Conservation (phyloP, 2,888 invertebrate species). For the Tanaodytes sp. region DNA sequence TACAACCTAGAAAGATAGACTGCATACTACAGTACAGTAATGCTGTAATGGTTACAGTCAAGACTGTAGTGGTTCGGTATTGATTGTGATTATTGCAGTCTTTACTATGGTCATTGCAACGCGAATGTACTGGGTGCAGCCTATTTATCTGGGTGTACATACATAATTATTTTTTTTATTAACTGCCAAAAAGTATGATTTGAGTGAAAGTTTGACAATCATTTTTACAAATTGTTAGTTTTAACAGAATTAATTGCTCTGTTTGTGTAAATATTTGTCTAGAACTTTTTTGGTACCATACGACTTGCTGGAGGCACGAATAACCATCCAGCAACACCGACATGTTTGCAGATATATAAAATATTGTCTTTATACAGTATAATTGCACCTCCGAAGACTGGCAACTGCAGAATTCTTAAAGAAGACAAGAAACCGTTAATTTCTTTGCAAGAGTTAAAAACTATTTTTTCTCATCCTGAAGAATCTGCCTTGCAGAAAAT, state of each 20-base stretch:
- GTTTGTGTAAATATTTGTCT: slow-evolving; percentile 7
- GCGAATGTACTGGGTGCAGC: too few relatives aligned
- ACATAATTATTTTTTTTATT: too few relatives aligned
- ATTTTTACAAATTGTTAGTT: neutral
- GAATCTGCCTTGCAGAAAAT: slow-evolving; percentile 10
- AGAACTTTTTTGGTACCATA: slow-evolving; percentile 32
- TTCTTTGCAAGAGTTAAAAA: slow-evolving; percentile 18
- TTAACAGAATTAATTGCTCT: slow-evolving; percentile 2
- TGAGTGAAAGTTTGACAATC: neutral
- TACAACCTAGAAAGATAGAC: too few relatives aligned
- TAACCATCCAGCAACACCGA: slow-evolving; percentile 32
- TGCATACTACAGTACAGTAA: too few relatives aligned
- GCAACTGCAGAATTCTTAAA: slow-evolving; percentile 27
- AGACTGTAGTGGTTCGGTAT: too few relatives aligned
- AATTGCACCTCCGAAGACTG: slow-evolving; percentile 19
- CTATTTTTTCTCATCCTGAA: slow-evolving; percentile 4
- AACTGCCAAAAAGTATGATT: neutral
- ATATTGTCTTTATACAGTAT: slow-evolving; percentile 26
- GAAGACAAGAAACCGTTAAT: slow-evolving; percentile 27
- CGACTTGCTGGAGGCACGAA: slow-evolving; percentile 25
- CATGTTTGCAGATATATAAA: slow-evolving; percentile 28
- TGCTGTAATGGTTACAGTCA: too few relatives aligned
- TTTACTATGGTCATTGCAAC: too few relatives aligned
- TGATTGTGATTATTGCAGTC: too few relatives aligned
- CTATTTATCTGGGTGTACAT: too few relatives aligned